phyloP scores from a whole-genome alignment of 2,113 vertebrate species.

The Lophius piscatorius region DNA sequence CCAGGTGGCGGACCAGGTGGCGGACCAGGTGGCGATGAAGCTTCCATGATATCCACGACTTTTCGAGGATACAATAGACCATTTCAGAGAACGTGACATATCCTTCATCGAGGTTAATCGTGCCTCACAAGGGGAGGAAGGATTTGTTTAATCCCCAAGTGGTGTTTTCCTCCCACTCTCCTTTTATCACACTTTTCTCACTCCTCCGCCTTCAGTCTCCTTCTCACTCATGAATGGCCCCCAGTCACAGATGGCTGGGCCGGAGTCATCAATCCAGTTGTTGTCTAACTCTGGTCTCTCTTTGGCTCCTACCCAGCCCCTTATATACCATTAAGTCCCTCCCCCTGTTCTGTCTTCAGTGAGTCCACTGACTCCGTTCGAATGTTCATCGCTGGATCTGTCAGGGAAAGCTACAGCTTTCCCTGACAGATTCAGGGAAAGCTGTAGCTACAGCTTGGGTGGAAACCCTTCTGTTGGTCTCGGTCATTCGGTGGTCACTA shows the following conservation, averaged over 20 bases:
- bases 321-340: slow-evolving; percentile 19
- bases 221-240: slow-evolving; percentile 47
- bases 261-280: slow-evolving; percentile 47
- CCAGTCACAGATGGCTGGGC: slow-evolving; percentile 48
- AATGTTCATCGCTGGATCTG: too few species aligned
- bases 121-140: neutral
- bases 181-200: neutral
- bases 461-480: too few species aligned
- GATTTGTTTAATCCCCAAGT: slow-evolving; percentile 16
- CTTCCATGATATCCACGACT: too few species aligned
- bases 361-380: too few species aligned
- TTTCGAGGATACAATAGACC: neutral
- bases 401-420: too few species aligned
- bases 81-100: neutral
- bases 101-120: neutral
- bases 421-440: too few species aligned
- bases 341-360: slow-evolving; percentile 4
- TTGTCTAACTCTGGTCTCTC: slow-evolving; percentile 37
- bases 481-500: too few species aligned
- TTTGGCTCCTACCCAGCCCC: slow-evolving; percentile 35
- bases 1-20: too few species aligned
- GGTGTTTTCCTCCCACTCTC: neutral
- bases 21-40: too few species aligned
- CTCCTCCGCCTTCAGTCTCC: slow-evolving; percentile 2
- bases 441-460: too few species aligned